Base-by-base conservation (phyloP, 2,797 vertebrate genomes). In the Clarias fuscus region DNA sequence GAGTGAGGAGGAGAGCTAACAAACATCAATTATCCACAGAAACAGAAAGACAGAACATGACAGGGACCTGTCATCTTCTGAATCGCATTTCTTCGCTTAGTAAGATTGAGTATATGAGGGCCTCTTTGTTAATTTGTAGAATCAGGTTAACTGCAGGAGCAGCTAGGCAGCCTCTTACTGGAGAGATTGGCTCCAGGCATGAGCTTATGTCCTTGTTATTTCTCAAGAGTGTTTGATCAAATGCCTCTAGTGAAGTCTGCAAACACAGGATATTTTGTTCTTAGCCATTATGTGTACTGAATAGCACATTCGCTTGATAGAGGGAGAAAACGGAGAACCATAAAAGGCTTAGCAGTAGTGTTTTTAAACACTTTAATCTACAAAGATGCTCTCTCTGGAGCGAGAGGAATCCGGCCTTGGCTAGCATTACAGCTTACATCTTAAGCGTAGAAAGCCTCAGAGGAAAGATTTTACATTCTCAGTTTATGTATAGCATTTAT, bases 401-500 rank as follows among this genome's bases (percentile, higher is more conserved):
- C 86, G 76, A 85, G 73, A 90, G 82, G 90, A 88, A 89, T 89
- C 89, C 85, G 73, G 82, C 81, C 65, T 70, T 82, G 37, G 88
- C 90, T 91, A 90, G 88, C 85, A 84, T 94, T 92, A 88, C 91
- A 93, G 91, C 91, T 93, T 92, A 91, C 91, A 93, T 90, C 87
- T 77, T 92, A 91, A 92, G 93, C 92, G 92, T 93, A 93, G 94
- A 93, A 89, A 86, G 87, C 89, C 87, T 92, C 90, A 89, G 87
- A 88, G 84, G 78, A 90, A 92, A 92, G 94, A 94, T 93, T 92
- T 91, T 92, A 93, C 92, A 90, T 91, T 48, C 18, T 78, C 53
- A 15, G 30, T 14, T 14, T 62, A 59, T 7, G 20, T 61, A 61
- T 7, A 62, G 30, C 2, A 15, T 79, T 62, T n/a, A 79, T 61